phyloP scores from a whole-genome alignment of 2,888 invertebrate genomes.

The Heliconius sara region DNA sequence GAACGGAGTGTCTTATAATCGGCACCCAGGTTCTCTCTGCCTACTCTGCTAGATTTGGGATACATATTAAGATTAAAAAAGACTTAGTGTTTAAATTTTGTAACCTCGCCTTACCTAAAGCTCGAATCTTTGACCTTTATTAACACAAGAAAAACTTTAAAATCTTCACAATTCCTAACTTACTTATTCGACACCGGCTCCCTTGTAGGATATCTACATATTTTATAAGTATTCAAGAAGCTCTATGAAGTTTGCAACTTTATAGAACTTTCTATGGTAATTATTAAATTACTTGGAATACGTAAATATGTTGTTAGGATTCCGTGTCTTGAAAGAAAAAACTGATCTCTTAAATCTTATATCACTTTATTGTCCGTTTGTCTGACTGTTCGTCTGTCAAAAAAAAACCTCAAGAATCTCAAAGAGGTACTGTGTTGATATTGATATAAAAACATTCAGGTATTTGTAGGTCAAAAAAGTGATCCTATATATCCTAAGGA shows the following conservation, averaged over 20 bases:
- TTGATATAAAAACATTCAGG: too few species aligned
- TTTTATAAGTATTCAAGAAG: slow-evolving; percentile 17
- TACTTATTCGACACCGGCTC: not conserved
- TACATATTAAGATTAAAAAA: too few species aligned
- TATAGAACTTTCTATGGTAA: not conserved
- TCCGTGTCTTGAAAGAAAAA: not conserved
- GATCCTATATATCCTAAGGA: too few species aligned
- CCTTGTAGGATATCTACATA: not conserved
- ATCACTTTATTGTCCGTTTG: too few species aligned
- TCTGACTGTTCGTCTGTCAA: too few species aligned
- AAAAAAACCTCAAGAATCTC: too few species aligned
- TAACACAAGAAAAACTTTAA: not conserved
- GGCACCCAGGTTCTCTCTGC: not conserved
- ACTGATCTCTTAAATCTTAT: too few species aligned
- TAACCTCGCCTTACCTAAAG: not conserved
- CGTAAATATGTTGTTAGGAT: not conserved
- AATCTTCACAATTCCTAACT: not conserved
- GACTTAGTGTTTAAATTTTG: not conserved
- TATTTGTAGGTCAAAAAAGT: too few species aligned
- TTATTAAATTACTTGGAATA: slow-evolving; percentile 12
- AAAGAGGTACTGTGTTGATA: too few species aligned
- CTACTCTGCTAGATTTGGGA: too few species aligned
- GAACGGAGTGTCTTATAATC: not conserved
- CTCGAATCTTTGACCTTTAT: not conserved
- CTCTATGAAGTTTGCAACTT: slow-evolving; percentile 8